Percentiles rank a stretch among this genome's conserved stretches.
These are phyloP conservation scores for Rosalia funebris DNA, from an alignment of 2,888 invertebrate species.

Conservation along the genomic window DNA sequence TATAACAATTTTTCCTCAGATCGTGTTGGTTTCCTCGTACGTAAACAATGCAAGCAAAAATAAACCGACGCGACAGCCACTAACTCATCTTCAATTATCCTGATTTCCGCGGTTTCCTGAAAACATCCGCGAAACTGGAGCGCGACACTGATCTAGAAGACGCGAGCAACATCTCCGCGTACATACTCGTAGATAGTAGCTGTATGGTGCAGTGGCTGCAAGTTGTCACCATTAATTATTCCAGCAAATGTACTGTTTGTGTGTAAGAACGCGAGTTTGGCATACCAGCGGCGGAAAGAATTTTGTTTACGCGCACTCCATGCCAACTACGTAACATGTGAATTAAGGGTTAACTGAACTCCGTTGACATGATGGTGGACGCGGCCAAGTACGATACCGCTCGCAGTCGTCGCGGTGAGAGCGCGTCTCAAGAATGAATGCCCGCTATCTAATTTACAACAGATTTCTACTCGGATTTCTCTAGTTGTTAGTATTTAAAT, in stretches of 20 bases:
- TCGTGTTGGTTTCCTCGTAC: too few species aligned
- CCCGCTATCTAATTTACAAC: too few species aligned
- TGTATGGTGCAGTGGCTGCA: slow-evolving; percentile 22
- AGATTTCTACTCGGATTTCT: too few species aligned
- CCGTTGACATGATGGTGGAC: not conserved
- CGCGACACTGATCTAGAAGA: slow-evolving; percentile 17
- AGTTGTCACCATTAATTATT: slow-evolving; percentile 32
- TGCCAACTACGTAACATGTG: slow-evolving; percentile 28
- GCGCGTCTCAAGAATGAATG: too few species aligned
- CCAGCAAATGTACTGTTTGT: slow-evolving; percentile 29
- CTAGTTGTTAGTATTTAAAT: too few species aligned
- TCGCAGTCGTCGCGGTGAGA: too few species aligned
- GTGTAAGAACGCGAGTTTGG: slow-evolving; percentile 27
- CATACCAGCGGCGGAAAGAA: slow-evolving; percentile 27
- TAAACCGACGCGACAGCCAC: not conserved
- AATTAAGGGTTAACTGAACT: slow-evolving; percentile 29
- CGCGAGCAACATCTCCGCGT: not conserved
- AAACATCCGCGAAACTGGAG: slow-evolving; percentile 12
- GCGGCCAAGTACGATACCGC: not conserved
- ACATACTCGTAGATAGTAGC: not conserved
- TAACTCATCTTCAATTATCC: not conserved
- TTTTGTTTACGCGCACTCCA: slow-evolving; percentile 29
- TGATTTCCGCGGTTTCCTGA: not conserved
- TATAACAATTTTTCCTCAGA: too few species aligned
- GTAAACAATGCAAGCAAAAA: too few species aligned